Evolutionary conservation across 2,797 vertebrate genomes (phyloP).

Genomic region (Myripristis murdjan): DNA sequence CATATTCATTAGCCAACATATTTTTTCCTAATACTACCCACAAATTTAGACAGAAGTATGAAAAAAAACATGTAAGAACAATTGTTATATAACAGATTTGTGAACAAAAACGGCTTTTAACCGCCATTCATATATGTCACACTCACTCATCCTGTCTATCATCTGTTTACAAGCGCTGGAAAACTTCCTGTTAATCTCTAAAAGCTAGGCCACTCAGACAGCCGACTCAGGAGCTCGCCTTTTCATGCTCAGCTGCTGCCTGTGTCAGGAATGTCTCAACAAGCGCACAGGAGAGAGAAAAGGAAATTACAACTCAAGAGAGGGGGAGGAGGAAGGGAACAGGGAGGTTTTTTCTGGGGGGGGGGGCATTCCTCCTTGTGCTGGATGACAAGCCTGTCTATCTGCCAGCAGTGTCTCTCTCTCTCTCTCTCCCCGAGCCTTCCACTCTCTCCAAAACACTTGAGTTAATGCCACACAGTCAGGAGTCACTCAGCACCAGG

Average conservation of each 20-base stretch:
- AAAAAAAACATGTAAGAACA: conserved; percentile 46
- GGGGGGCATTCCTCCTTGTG: conserved; percentile 54
- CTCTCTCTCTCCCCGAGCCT: conserved; percentile 27
- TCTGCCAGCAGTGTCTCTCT: conserved; percentile 36
- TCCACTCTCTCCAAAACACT: conserved; percentile 45
- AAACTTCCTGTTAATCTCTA: conserved; percentile 55
- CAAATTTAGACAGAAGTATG: conserved; percentile 31
- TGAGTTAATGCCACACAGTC: conserved; percentile 26
- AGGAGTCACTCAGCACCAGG: conserved; percentile 53
- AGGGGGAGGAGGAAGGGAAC: conserved; percentile 51
- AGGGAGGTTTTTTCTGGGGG: background rate
- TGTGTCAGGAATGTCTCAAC: conserved; percentile 80
- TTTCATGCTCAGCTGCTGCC: conserved; percentile 71
- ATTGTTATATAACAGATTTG: conserved; percentile 25
- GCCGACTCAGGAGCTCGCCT: conserved; percentile 30
- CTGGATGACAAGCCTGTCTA: conserved; percentile 62
- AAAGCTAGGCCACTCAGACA: conserved; percentile 53
- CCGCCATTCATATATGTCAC: background rate
- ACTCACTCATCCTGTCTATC: conserved; percentile 43
- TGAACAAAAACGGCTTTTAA: conserved; percentile 29
- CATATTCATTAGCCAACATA: conserved; percentile 55
- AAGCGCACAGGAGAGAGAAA: conserved; percentile 70
- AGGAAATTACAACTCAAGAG: conserved; percentile 77
- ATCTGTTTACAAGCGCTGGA: conserved; percentile 49
- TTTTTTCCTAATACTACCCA: conserved; percentile 51